These are phyloP conservation scores for Aphaenogaster rudis DNA, from an alignment of 1,140 invertebrate genomes.

Conservation along the genomic window DNA sequence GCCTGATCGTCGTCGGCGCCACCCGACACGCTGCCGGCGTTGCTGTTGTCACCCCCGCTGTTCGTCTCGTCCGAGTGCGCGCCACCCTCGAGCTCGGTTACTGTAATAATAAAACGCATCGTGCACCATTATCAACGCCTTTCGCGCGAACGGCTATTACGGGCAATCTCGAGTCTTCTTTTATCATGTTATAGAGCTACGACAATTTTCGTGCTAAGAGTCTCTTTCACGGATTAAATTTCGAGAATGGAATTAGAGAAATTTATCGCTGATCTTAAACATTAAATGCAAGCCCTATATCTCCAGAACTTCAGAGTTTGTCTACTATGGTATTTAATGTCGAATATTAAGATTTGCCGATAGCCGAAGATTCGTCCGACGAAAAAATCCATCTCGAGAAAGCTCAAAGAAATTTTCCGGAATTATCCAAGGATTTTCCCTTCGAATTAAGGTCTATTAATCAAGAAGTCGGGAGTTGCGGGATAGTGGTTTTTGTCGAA, in stretches of 20 bases:
- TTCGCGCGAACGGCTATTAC: slow-evolving; percentile 35
- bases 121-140: slow-evolving; percentile 42
- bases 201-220: not conserved
- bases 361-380: not conserved
- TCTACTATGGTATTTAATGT: not conserved
- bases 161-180: slow-evolving; percentile 33
- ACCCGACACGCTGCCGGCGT: slow-evolving; percentile 90
- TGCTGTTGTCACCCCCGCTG: slow-evolving; percentile 93
- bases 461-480: not conserved
- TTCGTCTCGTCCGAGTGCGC: slow-evolving; percentile 92
- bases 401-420: not conserved
- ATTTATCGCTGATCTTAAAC: not conserved
- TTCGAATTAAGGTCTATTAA: not conserved
- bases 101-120: slow-evolving; percentile 74
- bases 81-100: slow-evolving; percentile 88
- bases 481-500: not conserved
- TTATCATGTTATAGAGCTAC: not conserved
- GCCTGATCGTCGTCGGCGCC: slow-evolving; percentile 94
- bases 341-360: not conserved
- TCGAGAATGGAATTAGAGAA: not conserved
- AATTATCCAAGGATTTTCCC: not conserved
- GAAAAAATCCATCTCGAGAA: not conserved
- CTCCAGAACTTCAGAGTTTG: not conserved
- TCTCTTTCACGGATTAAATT: not conserved
- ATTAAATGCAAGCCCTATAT: not conserved